Conservation (phyloP, 2,113 vertebrate genomes). For the Oncorhynchus masou region DNA sequence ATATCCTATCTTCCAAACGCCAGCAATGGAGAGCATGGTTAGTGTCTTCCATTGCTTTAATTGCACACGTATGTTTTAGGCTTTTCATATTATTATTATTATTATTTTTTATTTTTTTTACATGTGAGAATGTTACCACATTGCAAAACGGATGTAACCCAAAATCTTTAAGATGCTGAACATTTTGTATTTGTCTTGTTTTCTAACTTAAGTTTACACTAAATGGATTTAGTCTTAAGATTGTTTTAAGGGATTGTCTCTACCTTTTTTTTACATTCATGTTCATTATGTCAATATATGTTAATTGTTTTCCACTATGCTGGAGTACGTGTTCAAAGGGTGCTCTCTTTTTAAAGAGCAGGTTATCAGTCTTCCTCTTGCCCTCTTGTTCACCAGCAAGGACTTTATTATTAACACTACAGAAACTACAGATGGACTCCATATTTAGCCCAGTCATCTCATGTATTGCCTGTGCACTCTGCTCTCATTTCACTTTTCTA, state of each 20-base stretch:
- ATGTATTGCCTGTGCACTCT: neutral
- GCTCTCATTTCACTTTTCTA: neutral
- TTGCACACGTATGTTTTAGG: constrained; percentile 67
- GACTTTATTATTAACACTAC: constrained; percentile 30
- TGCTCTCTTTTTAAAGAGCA: constrained; percentile 4
- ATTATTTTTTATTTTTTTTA: constrained; percentile 25
- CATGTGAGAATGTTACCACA: constrained; percentile 43
- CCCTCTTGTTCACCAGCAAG: constrained; percentile 53
- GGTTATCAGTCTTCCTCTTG: constrained; percentile 34
- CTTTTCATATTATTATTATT: constrained; percentile 26
- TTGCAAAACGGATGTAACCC: constrained; percentile 21
- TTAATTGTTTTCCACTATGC: constrained; percentile 11
- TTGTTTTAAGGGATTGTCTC: too few species aligned
- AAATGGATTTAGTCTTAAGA: neutral
- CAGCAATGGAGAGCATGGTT: constrained; percentile 58
- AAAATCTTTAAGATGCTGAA: neutral
- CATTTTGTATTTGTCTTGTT: neutral
- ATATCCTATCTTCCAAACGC: constrained; percentile 36
- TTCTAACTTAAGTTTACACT: neutral
- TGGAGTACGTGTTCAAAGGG: neutral
- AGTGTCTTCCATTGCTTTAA: constrained; percentile 63
- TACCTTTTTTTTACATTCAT: neutral
- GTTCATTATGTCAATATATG: constrained; percentile 20
- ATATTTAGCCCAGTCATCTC: neutral
- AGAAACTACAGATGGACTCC: constrained; percentile 33